Conservation (phyloP, 2,113 vertebrate species). For the Eptatretus burgeri region DNA sequence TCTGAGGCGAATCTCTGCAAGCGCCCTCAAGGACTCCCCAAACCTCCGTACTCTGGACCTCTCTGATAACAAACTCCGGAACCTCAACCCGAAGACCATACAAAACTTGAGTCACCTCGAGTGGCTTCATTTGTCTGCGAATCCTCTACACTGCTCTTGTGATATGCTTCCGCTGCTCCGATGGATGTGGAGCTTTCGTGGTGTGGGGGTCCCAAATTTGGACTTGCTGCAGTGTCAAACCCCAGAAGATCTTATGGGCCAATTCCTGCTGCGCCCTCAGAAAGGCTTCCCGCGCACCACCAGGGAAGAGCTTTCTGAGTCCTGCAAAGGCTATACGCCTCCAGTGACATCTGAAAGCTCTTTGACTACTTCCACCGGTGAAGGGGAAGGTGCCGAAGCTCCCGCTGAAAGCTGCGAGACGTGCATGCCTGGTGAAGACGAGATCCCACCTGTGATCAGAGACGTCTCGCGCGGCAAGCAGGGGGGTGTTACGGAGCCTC, state of each 20-base stretch:
- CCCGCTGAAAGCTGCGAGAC: background rate
- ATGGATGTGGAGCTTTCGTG: background rate
- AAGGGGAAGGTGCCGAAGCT: background rate
- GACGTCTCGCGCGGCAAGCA: background rate
- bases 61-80: background rate
- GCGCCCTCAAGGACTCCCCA: background rate
- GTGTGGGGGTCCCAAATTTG: background rate
- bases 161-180: background rate
- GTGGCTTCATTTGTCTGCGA: background rate
- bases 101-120: too few relatives aligned
- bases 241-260: background rate
- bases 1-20: background rate
- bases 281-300: background rate
- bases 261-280: background rate
- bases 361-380: too few relatives aligned
- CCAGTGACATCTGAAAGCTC: too few relatives aligned
- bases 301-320: too few relatives aligned
- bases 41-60: background rate
- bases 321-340: too few relatives aligned
- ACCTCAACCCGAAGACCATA: background rate
- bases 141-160: conserved; percentile 1
- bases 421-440: background rate
- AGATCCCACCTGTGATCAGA: background rate
- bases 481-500: background rate
- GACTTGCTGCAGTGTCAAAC: background rate